Evolutionary conservation across 2,888 invertebrate species (phyloP), one percentile per base, ranked within the genome.

Genomic region (Hemithea aestivaria): DNA sequence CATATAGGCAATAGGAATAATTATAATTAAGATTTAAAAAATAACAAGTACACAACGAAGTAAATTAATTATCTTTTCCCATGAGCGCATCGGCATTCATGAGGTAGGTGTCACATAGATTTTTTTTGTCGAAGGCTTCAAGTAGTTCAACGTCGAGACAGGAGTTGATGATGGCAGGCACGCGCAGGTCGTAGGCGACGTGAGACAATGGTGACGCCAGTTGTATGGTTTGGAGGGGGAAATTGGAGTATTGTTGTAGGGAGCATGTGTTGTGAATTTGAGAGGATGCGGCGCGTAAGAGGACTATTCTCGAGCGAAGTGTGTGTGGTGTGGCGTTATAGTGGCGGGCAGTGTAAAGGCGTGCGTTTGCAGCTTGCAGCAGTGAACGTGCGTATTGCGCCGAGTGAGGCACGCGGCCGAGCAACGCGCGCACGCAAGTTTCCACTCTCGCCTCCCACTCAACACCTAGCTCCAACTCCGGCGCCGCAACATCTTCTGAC

Each of bases 41-140:
- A n/a, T n/a, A n/a, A n/a, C n/a, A n/a, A n/a, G n/a, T n/a, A n/a
- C n/a, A n/a, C n/a, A n/a, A n/a, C n/a, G n/a, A n/a, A n/a, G n/a
- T n/a, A n/a, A n/a, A n/a, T n/a, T n/a, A n/a, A n/a, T n/a, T n/a
- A n/a, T n/a, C n/a, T n/a, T n/a, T n/a, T 16, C 16, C 16, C 5
- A 16, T 2, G 16, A 16, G 5, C 16, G 47, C 40, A n/a, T 66
- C 56, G 1, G 53, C 45, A 20, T 63, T 62, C 2, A 58, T 22
- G 0, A 68, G 33, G 30, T 71, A 77, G 0, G 69, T 58, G n/a
- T 72, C 66, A 29, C 77, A 77, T 1, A 66, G 48, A 27, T 73
- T 73, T 26, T 43, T 64, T 2, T 53, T 54, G 3, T 70, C 48
- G 27, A 66, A 79, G 0, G 25, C 48, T 7, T 66, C 44, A 3